Evolutionary conservation across 2,797 vertebrate species (phyloP).

Genomic region (Notolepis coatsorum): DNA sequence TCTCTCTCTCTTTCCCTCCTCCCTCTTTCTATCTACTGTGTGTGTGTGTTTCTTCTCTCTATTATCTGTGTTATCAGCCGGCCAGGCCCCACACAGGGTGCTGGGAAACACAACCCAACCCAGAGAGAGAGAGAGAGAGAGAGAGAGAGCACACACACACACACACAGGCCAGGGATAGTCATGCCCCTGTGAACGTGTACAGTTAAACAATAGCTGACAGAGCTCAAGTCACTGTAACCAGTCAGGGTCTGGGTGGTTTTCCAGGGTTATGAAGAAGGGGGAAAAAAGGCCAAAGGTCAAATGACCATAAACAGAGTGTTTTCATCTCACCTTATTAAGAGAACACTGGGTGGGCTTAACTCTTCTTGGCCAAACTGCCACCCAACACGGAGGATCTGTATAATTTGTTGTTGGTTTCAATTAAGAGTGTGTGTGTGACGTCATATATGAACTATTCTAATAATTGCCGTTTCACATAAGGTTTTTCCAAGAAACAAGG

Average conservation of each 20-base stretch:
- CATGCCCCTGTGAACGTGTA: constrained; percentile 16
- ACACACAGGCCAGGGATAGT: not conserved
- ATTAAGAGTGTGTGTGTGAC: too few relatives aligned
- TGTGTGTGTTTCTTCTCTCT: constrained; percentile 27
- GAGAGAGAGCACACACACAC: not conserved
- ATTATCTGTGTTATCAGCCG: constrained; percentile 63
- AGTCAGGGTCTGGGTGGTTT: not conserved
- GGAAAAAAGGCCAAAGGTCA: not conserved
- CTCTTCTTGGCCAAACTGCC: too few relatives aligned
- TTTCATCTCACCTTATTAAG: too few relatives aligned
- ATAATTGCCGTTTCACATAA: too few relatives aligned
- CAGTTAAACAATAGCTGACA: constrained; percentile 9
- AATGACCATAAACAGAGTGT: not conserved
- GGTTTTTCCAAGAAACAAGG: too few relatives aligned
- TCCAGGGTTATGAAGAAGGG: not conserved
- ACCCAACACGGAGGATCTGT: too few relatives aligned
- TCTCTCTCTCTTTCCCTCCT: constrained; percentile 14
- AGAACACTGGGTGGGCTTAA: too few relatives aligned
- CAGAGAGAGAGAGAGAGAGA: constrained; percentile 46
- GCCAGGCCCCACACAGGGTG: constrained; percentile 35
- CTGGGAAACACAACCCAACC: constrained; percentile 40
- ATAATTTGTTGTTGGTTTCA: too few relatives aligned
- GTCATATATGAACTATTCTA: too few relatives aligned
- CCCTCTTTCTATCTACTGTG: not conserved
- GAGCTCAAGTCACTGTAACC: not conserved